Base-by-base conservation (phyloP, 2,888 invertebrate genomes). In the Drosophila birchii region DNA sequence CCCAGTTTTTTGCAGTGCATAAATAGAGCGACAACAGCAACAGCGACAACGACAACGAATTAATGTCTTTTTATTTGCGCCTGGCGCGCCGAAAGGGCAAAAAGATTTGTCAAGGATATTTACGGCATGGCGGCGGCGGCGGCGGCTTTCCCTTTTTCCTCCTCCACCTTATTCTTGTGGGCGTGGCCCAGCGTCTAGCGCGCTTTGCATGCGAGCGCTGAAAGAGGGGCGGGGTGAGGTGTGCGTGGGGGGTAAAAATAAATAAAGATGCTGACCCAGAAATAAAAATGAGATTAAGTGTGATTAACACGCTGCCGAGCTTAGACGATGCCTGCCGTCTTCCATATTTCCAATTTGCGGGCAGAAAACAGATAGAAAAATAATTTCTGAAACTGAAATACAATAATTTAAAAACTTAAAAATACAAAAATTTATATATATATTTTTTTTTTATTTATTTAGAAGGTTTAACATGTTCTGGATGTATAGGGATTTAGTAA, bases 271-370 rank as follows among this genome's bases (percentile, higher is more conserved):
- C 88, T 88, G 90, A 89, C 90, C 90, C 86, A 89, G 87, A 84
- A 87, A 89, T 88, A 88, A 89, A 88, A 88, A 84, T 83, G 80
- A 88, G 89, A 90, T 90, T 90, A 89, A 90, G 85, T 86, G 89
- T 87, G 90, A 89, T 90, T 89, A 89, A 88, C 78, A 88, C 85
- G 79, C 87, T 76, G 86, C 79, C 78, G 72, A 72, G 78, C 74
- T 86, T 79, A 71, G 81, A 73, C 72, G 79, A 70, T 68, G 32
- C 41, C 72, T 68, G 32, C 41, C 60, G 41, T 51, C 47, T 54
- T 62, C 64, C 56, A 39, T 64, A 51, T 47, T 54, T 62, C 44
- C 18, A 49, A 54, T 23, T 34, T 64, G 64, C 29, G 49, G 58
- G 59, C 14, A 29, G 11, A n/a, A 23, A 29, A 16, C 66, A 23